Percentiles rank a stretch among this genome's conserved stretches.
These are phyloP conservation scores for Amia ocellicauda DNA, from an alignment of 2,113 vertebrate species.

Conservation along the genomic window DNA sequence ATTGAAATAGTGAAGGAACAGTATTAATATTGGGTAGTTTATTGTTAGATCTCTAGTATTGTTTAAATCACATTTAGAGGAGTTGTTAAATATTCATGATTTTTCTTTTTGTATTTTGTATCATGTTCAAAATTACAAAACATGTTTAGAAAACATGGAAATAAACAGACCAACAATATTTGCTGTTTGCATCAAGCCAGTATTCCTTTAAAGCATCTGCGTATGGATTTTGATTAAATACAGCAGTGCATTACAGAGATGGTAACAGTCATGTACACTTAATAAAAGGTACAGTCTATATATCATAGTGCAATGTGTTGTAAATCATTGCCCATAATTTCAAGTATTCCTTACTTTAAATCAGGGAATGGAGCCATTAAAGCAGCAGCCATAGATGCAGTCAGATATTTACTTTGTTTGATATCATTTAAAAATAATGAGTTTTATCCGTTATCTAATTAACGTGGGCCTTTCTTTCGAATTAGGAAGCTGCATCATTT, in stretches of 20 bases:
- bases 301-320: constrained; percentile 78
- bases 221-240: constrained; percentile 58
- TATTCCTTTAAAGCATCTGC: constrained; percentile 23
- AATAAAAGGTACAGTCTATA: constrained; percentile 72
- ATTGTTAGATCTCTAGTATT: too few species aligned
- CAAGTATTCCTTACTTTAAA: constrained; percentile 74
- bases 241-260: constrained; percentile 55
- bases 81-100: not conserved
- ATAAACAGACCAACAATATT: not conserved
- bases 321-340: constrained; percentile 83
- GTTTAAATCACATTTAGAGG: too few species aligned
- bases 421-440: constrained; percentile 98
- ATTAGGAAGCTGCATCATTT: constrained; percentile 83
- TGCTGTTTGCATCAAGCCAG: not conserved
- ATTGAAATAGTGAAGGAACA: too few species aligned
- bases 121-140: not conserved
- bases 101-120: not conserved
- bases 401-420: constrained; percentile 83
- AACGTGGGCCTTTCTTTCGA: constrained; percentile 81
- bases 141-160: not conserved
- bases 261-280: constrained; percentile 56
- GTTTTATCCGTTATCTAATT: constrained; percentile 96
- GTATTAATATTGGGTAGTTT: too few species aligned
- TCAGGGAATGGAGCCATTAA: constrained; percentile 74
- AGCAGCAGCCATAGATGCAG: constrained; percentile 69